Evolutionary conservation across 2,797 vertebrate genomes (phyloP).

Genomic region (Argentina silus): DNA sequence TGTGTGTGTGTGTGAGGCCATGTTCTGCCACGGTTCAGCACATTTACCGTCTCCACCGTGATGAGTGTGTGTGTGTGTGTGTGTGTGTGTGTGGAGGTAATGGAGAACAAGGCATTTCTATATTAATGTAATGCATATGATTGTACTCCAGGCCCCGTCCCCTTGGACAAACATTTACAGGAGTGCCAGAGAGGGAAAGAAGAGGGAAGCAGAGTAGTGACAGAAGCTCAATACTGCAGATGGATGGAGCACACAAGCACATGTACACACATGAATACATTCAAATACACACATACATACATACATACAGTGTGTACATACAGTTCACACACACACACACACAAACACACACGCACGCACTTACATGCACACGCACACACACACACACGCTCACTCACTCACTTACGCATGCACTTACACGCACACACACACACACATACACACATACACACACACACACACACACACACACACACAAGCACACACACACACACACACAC

Average conservation of each 20-base stretch:
- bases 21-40: no score
- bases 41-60: no score
- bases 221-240: constrained; percentile 20
- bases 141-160: constrained; percentile 27
- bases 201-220: constrained; percentile 2
- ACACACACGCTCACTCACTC: no score
- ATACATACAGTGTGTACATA: background rate
- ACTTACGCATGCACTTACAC: no score
- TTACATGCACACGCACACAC: no score
- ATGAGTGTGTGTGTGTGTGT: background rate
- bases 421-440: constrained; percentile 1
- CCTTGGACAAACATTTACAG: constrained; percentile 47
- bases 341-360: background rate
- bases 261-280: background rate
- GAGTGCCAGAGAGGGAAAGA: constrained; percentile 6
- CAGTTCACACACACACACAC: no score
- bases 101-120: constrained; percentile 43
- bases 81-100: background rate
- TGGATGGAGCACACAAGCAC: background rate
- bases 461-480: background rate
- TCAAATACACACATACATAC: background rate
- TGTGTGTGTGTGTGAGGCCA: background rate
- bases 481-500: no score
- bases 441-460: background rate
- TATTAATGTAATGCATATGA: constrained; percentile 46